phyloP scores from a whole-genome alignment of 2,113 vertebrate genomes.

The Tinamus guttatus region DNA sequence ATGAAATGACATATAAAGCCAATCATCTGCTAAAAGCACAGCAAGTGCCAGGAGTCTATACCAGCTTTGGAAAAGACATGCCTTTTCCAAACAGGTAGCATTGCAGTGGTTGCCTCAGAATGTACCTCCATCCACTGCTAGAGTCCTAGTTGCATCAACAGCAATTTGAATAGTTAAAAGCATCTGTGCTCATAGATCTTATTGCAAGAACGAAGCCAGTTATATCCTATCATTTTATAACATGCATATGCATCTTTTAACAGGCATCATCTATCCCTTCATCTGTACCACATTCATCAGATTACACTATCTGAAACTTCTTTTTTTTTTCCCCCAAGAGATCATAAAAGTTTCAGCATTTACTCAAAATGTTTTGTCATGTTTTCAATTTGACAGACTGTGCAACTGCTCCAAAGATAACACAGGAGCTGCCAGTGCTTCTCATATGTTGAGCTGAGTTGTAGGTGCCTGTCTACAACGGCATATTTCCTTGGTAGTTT shows the following conservation, averaged over 20 bases:
- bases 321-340: conserved; percentile 21
- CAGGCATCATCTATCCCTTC: conserved; percentile 52
- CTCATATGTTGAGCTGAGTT: background rate
- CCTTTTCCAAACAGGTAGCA: background rate
- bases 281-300: conserved; percentile 62
- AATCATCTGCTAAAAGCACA: background rate
- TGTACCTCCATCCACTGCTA: background rate
- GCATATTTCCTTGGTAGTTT: conserved; percentile 28
- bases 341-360: conserved; percentile 69
- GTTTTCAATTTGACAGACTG: conserved; percentile 43
- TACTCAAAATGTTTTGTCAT: conserved; percentile 44
- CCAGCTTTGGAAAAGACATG: background rate
- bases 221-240: conserved; percentile 10
- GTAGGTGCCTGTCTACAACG: conserved; percentile 43
- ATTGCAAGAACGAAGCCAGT: conserved; percentile 7
- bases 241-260: conserved; percentile 54
- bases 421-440: conserved; percentile 37
- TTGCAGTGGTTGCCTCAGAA: background rate
- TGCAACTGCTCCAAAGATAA: conserved; percentile 66
- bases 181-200: background rate
- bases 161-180: conserved; percentile 14
- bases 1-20: background rate
- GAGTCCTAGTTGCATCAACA: background rate
- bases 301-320: conserved; percentile 58
- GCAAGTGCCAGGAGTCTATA: fast-evolving